Evolutionary conservation across 2,113 vertebrate species (phyloP), one percentile per base, ranked within the genome.

Genomic region (Hippocampus guttulatus): DNA sequence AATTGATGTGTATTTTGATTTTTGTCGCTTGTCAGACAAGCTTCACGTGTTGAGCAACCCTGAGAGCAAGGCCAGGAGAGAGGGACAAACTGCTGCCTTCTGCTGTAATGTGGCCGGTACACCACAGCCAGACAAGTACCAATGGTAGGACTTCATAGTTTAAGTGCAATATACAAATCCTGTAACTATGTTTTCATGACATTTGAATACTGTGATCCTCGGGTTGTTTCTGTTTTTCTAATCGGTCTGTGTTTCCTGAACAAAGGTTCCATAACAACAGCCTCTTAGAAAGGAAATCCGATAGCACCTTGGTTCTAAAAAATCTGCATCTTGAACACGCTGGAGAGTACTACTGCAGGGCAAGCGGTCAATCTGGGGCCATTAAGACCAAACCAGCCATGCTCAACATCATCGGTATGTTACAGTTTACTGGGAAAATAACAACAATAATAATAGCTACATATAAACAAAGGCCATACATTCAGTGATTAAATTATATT

Each of bases 261-360:
- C 43, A 80, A 81, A 99, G 97, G 97, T 99, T 95, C 85, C 95
- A 99, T 86, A 98, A 99, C 1, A 84, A 89, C 75, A 95, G 90
- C 0, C 78, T 96, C 66, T 85, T 99, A 80, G 92, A 95, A 45
- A 92, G 87, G 45, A 93, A 93, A 52, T 91, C 93, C 0, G 94
- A 93, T 23, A 94, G 91, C 82, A 96, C 90, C 25, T 81, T 99
- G 81, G 85, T 96, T 72, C 83, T 99, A 73, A 95, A 88, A 86
- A 92, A 94, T 27, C 79, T 99, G 75, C 89, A 68, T n/a, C 81
- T 58, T 80, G 88, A 87, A 16, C 95, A 98, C 47, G 83, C 92
- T 1, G 97, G 97, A 49, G 92, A 96, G 61, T 99, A 99, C 76
- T 93, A 94, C 80, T 99, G 97, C 90, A 95, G 93, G 84, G 96